These are phyloP conservation scores for Melitaea athalia DNA, from an alignment of 2,888 invertebrate species.

Conservation along the genomic window DNA sequence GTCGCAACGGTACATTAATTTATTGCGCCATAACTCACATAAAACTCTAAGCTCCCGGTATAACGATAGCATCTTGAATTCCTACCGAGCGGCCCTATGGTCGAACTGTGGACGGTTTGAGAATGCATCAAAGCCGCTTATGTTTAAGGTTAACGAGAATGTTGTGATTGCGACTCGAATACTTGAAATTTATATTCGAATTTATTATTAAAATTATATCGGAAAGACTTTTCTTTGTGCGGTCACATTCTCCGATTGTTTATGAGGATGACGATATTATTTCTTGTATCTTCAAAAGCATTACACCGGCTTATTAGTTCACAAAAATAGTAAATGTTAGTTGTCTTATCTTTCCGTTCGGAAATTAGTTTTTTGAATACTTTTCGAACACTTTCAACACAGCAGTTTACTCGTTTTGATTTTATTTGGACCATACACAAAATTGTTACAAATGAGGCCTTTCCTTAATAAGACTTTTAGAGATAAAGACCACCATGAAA, in stretches of 20 bases:
- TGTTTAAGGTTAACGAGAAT: conserved; percentile 65
- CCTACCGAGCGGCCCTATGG: conserved; percentile 54
- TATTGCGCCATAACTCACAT: conserved; percentile 77
- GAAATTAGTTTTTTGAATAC: neutral
- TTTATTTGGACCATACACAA: neutral
- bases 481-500: neutral
- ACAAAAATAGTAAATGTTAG: neutral
- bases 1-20: conserved; percentile 75
- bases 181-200: conserved; percentile 68
- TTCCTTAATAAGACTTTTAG: too few species aligned
- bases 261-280: conserved; percentile 1
- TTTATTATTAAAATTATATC: conserved; percentile 42
- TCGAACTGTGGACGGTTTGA: conserved; percentile 46
- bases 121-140: conserved; percentile 69
- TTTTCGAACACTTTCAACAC: too few species aligned
- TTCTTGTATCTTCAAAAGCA: neutral
- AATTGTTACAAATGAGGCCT: neutral
- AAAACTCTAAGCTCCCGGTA: conserved; percentile 72
- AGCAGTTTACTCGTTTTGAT: too few species aligned
- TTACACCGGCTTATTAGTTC: conserved; percentile 9
- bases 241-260: conserved; percentile 22
- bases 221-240: conserved; percentile 30
- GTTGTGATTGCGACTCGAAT: conserved; percentile 64
- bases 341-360: neutral
- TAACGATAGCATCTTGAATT: conserved; percentile 74